Conservation (phyloP, 2,797 vertebrate species). For the Sandelia bainsii region DNA sequence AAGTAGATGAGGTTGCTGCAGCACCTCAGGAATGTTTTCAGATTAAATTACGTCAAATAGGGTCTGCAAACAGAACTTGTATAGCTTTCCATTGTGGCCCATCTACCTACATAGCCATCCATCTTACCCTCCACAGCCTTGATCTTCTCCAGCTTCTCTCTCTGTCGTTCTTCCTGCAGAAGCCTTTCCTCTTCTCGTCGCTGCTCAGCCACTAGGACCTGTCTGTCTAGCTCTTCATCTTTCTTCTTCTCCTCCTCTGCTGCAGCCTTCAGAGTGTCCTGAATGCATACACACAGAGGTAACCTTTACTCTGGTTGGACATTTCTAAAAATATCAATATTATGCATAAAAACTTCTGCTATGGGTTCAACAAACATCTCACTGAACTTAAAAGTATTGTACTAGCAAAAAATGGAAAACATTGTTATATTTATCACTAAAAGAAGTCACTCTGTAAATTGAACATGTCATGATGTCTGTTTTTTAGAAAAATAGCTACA, state of each 20-base stretch:
- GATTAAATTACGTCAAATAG: neutral
- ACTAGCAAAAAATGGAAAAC: neutral
- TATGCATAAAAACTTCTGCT: too few species aligned
- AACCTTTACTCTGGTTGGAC: conserved; percentile 5
- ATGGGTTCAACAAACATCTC: neutral
- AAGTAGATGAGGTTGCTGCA: conserved; percentile 1
- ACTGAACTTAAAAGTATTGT: neutral
- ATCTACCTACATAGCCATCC: neutral
- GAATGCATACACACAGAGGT: conserved; percentile 1
- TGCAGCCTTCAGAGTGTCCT: conserved; percentile 83
- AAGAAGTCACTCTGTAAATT: neutral
- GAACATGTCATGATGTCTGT: neutral
- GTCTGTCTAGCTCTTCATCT: conserved; percentile 92
- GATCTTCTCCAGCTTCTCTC: conserved; percentile 92
- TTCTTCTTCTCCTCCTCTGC: conserved; percentile 87
- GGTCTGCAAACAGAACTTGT: neutral
- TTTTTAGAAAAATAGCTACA: too few species aligned
- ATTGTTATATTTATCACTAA: neutral
- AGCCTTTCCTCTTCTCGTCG: conserved; percentile 93
- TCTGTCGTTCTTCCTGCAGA: conserved; percentile 91
- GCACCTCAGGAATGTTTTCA: neutral
- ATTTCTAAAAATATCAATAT: neutral
- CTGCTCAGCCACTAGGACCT: conserved; percentile 93
- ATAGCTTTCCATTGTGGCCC: neutral
- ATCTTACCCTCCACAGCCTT: conserved; percentile 94